Evolutionary conservation across 2,113 vertebrate genomes (phyloP), one percentile per base, ranked within the genome.

Genomic region (Cottus gobio): DNA sequence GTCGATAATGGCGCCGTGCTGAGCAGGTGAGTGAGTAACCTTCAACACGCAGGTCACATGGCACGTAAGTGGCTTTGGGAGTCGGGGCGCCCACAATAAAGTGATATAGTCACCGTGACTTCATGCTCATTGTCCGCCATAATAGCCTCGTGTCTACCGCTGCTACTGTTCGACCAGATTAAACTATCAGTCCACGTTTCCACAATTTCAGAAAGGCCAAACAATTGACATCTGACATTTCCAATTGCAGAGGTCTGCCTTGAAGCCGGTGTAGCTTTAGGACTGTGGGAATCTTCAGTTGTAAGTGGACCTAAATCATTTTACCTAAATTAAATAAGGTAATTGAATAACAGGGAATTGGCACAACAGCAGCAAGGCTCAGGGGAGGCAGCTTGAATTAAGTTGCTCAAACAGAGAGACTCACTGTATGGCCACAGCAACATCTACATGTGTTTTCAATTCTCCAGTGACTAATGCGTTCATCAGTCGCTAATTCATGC

Each of bases 271-370:
- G 54, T 66, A 73, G 39, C 62, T 71, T 58, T 31, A 56, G 7
- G 57, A 66, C 73, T 70, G 79, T 70, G 64, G 71, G 65, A 88
- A 88, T 79, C 64, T 80, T 71, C 36, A 28, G 22, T n/a, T 31
- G 30, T 65, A 82, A 74, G 39, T 78, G 34, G 42, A 13, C 67
- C 26, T 54, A 36, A 84, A 75, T 85, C 26, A 72, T 77, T 79
- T 73, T 13, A 22, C 80, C 46, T 79, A 78, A 89, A 89, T 91
- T 73, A 79, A 87, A 91, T 90, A 71, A 84, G n/a, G 46, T 81
- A 71, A 90, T 85, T 75, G 37, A 85, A 86, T 89, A 75, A 87
- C 26, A 81, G 61, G 22, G 61, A 46, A 80, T 65, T 86, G 67
- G 71, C 34, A 83, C 76, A 16, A 60, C 50, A 65, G 71, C 37